phyloP scores from a whole-genome alignment of 2,113 vertebrate genomes.

The Leptobrachium ailaonicum region DNA sequence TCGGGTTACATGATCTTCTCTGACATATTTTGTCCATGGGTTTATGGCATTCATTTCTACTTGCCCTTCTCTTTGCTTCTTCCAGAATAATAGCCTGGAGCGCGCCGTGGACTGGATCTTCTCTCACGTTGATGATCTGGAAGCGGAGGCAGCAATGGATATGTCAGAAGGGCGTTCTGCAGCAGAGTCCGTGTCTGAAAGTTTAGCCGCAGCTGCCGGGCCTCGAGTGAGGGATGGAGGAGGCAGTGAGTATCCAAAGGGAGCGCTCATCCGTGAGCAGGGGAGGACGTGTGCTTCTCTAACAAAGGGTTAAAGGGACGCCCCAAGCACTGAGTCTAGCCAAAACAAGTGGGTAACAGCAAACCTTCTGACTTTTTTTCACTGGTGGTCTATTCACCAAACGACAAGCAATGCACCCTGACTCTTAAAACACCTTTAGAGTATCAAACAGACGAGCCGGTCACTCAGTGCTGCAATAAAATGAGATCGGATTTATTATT shows the following conservation, averaged over 20 bases:
- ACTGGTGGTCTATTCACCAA: too few species aligned
- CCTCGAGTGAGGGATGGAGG: slow-evolving; percentile 90
- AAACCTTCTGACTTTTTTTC: too few species aligned
- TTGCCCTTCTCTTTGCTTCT: neutral
- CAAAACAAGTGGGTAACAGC: too few species aligned
- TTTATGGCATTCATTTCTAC: neutral
- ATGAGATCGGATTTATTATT: too few species aligned
- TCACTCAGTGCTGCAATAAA: too few species aligned
- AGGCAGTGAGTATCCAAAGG: slow-evolving; percentile 79
- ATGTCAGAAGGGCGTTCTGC: slow-evolving; percentile 93
- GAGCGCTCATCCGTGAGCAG: neutral
- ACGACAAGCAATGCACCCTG: too few species aligned
- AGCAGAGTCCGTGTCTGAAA: slow-evolving; percentile 86
- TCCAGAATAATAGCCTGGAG: slow-evolving; percentile 89
- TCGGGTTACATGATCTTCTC: too few species aligned
- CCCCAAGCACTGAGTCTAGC: too few species aligned
- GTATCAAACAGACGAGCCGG: too few species aligned
- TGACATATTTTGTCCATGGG: neutral
- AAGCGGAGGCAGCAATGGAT: slow-evolving; percentile 91
- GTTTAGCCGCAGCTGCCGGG: slow-evolving; percentile 79
- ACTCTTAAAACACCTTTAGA: too few species aligned
- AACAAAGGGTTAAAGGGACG: too few species aligned
- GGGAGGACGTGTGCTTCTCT: too few species aligned
- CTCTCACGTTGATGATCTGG: slow-evolving; percentile 94
- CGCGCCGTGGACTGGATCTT: slow-evolving; percentile 98